phyloP scores from a whole-genome alignment of 1,140 invertebrate species.

The Drosophila baimaii region DNA sequence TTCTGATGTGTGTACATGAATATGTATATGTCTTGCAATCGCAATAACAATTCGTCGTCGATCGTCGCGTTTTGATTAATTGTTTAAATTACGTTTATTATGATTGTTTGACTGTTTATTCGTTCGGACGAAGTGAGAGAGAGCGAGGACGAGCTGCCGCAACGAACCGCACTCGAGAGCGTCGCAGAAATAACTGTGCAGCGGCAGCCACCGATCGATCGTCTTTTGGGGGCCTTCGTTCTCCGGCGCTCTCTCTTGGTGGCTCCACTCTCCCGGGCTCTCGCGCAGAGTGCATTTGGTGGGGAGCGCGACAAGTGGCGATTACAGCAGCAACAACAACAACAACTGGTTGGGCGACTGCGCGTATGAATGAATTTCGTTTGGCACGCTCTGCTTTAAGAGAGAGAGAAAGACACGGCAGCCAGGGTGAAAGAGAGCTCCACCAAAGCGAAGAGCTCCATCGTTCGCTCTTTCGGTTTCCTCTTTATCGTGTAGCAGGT shows the following conservation, averaged over 20 bases:
- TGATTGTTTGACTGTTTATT: constrained; percentile 57
- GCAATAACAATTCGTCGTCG: constrained; percentile 67
- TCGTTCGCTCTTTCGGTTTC: neutral
- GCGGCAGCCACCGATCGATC: constrained; percentile 25
- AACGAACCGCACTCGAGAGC: constrained; percentile 70
- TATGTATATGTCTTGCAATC: constrained; percentile 35
- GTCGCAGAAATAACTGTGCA: constrained; percentile 66
- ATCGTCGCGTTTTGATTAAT: constrained; percentile 81
- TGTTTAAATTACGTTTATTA: constrained; percentile 81
- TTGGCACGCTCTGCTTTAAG: constrained; percentile 58
- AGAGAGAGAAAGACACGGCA: constrained; percentile 35
- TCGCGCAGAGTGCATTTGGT: constrained; percentile 14
- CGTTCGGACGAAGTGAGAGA: constrained; percentile 10
- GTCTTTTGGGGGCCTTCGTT: constrained; percentile 11
- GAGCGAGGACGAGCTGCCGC: constrained; percentile 31
- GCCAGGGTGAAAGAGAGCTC: constrained; percentile 16
- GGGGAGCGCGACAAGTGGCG: constrained; percentile 48
- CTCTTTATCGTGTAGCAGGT: constrained; percentile 58
- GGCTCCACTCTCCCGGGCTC: constrained; percentile 6
- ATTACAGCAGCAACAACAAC: constrained; percentile 14
- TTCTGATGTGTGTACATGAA: constrained; percentile 16
- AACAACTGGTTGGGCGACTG: constrained; percentile 27
- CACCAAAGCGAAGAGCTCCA: neutral
- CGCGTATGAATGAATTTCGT: constrained; percentile 71
- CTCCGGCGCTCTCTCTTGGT: constrained; percentile 6